Conservation (phyloP, 2,113 vertebrate genomes). For the Cervus canadensis region DNA sequence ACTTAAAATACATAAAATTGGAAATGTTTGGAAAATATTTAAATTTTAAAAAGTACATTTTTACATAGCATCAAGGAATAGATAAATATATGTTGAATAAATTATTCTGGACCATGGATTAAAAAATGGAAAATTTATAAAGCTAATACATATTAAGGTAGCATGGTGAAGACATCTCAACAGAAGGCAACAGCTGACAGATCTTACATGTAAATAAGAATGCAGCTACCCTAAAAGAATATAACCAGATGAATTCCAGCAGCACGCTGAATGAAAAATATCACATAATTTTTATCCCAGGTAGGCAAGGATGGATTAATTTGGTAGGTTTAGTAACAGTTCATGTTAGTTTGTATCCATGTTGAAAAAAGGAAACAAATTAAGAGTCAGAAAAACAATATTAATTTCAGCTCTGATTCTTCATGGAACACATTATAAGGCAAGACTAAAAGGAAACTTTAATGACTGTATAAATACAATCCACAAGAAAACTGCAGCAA, state of each 20-base stretch:
- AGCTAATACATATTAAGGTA: background rate
- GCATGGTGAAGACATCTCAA: background rate
- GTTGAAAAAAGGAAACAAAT: background rate
- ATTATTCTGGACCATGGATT: background rate
- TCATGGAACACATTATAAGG: background rate
- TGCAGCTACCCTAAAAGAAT: background rate
- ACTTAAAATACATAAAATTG: background rate
- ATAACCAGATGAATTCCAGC: background rate
- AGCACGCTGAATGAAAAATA: background rate
- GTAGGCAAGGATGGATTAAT: background rate
- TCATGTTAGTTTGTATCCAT: background rate
- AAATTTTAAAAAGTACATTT: background rate
- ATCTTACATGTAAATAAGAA: background rate
- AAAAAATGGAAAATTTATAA: background rate
- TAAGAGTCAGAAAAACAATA: background rate
- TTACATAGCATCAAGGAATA: background rate
- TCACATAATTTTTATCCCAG: background rate
- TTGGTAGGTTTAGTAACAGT: background rate
- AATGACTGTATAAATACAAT: background rate
- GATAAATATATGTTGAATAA: background rate
- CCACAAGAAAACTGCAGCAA: background rate
- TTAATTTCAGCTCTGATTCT: background rate
- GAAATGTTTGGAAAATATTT: background rate
- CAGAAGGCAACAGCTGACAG: background rate
- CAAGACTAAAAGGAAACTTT: background rate